A percentile compares a stretch with the other conserved stretches of the same genome.
Conservation (phyloP, 30 jellyfish, hydroid and myxozoan species). For the Nemopilema nomurai region DNA sequence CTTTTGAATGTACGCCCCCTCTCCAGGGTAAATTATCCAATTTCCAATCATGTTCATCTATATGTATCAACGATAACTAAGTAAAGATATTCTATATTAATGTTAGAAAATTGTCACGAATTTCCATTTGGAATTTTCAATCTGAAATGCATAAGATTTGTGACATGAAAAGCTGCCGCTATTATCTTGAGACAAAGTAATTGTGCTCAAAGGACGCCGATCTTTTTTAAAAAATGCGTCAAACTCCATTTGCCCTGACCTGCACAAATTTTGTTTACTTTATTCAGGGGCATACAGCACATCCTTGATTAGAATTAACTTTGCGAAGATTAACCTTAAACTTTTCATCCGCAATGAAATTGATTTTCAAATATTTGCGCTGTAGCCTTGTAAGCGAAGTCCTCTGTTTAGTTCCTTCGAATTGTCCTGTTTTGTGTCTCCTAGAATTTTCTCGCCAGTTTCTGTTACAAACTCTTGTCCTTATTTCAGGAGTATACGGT, state of each 20-base stretch:
- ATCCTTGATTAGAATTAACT: constrained; percentile 1
- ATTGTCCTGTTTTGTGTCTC: background rate
- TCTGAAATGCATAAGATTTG: constrained; percentile 31
- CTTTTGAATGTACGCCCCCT: background rate
- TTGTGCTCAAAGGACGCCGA: constrained; percentile 25
- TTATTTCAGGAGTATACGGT: constrained; percentile 83
- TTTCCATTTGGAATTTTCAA: constrained; percentile 11
- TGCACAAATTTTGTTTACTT: constrained; percentile 23
- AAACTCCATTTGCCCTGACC: constrained; percentile 42
- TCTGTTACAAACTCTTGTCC: background rate
- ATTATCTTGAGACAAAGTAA: constrained; percentile 5
- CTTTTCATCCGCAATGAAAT: constrained; percentile 8
- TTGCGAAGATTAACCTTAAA: constrained; percentile 10
- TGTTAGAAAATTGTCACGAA: constrained; percentile 10
- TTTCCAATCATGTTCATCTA: background rate
- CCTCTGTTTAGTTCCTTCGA: background rate
- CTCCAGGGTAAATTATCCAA: background rate
- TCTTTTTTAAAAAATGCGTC: constrained; percentile 9
- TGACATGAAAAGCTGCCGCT: constrained; percentile 39
- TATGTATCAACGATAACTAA: background rate
- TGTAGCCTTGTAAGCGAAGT: background rate
- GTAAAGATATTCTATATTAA: background rate
- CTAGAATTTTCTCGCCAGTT: background rate
- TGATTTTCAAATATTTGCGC: constrained; percentile 18
- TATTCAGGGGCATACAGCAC: constrained; percentile 1